phyloP scores from a whole-genome alignment of 2,888 invertebrate genomes.

The Carterocephalus palaemon region DNA sequence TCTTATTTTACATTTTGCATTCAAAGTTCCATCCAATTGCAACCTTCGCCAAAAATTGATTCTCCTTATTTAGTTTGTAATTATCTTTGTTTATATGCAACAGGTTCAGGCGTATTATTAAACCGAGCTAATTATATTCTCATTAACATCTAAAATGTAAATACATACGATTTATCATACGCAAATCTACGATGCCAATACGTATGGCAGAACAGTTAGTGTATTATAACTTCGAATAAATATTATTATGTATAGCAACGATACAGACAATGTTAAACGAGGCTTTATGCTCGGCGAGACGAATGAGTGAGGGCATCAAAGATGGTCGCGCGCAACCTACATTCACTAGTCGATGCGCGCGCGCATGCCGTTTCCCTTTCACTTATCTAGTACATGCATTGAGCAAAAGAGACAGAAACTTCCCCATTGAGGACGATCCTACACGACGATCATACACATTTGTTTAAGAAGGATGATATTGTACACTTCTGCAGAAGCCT shows the following conservation, averaged over 20 bases:
- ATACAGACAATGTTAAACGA: conserved; percentile 44
- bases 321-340: conserved; percentile 75
- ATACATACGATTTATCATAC: too few relatives aligned
- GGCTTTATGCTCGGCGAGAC: conserved; percentile 62
- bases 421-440: conserved; percentile 48
- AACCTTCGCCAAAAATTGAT: conserved; percentile 19
- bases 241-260: too few relatives aligned
- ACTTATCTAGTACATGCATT: conserved; percentile 28
- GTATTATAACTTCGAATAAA: too few relatives aligned
- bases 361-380: conserved; percentile 59
- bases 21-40: too few relatives aligned
- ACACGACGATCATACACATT: conserved; percentile 48
- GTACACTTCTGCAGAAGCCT: conserved; percentile 53
- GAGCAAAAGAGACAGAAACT: conserved; percentile 45
- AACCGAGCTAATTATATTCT: too few relatives aligned
- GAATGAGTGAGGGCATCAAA: conserved; percentile 67
- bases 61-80: background rate
- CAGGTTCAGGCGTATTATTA: too few relatives aligned
- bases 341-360: conserved; percentile 70
- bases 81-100: conserved; percentile 3
- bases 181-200: background rate
- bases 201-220: too few relatives aligned
- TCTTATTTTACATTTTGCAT: conserved; percentile 6
- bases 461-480: conserved; percentile 39
- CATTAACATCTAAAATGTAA: too few relatives aligned